phyloP scores from a whole-genome alignment of 1,140 invertebrate species.

The Hylyphantes graminicola region DNA sequence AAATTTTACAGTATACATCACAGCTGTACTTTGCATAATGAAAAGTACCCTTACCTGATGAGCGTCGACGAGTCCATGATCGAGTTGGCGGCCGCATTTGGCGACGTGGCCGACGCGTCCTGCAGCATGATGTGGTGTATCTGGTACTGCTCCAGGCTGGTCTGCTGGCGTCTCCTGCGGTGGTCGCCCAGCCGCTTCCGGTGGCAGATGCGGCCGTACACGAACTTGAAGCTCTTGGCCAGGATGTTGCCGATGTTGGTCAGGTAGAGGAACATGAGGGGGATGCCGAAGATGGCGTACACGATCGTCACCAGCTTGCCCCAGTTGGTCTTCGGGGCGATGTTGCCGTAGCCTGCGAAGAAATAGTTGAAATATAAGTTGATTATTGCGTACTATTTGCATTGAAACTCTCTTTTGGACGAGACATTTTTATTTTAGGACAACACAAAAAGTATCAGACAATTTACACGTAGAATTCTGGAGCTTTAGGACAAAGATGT shows the following conservation, averaged over 20 bases:
- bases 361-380: neutral
- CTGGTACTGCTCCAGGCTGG: slow-evolving; percentile 53
- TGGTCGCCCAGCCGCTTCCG: slow-evolving; percentile 12
- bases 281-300: slow-evolving; percentile 85
- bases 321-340: slow-evolving; percentile 78
- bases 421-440: too few species aligned
- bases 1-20: neutral
- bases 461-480: too few species aligned
- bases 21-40: neutral
- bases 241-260: slow-evolving; percentile 84
- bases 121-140: slow-evolving; percentile 61
- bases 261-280: slow-evolving; percentile 86
- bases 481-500: too few species aligned
- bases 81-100: slow-evolving; percentile 39
- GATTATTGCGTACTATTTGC: neutral
- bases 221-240: slow-evolving; percentile 78
- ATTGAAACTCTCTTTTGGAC: too few species aligned
- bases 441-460: too few species aligned
- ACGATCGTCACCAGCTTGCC: slow-evolving; percentile 87
- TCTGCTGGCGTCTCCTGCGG: slow-evolving; percentile 18
- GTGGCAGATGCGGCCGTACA: slow-evolving; percentile 69
- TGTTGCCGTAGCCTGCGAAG: slow-evolving; percentile 79
- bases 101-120: slow-evolving; percentile 37
- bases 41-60: slow-evolving; percentile 14
- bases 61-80: slow-evolving; percentile 52